Evolutionary conservation across 2,797 vertebrate species (phyloP), one percentile per base, ranked within the genome.

Genomic region (Protonibea diacanthus): DNA sequence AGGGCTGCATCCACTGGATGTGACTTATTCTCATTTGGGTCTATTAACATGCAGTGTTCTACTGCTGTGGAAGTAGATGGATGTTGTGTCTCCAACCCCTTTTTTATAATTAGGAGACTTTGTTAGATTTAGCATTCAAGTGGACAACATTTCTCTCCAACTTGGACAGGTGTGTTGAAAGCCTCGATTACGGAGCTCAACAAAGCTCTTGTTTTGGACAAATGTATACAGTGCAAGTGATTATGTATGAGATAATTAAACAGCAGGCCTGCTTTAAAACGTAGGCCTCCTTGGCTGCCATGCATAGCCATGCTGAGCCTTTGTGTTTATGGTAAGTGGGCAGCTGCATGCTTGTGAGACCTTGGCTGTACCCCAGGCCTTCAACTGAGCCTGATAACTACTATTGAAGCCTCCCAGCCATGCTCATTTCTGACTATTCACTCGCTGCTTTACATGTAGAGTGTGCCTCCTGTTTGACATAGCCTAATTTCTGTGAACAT

Each of bases 241-340:
- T 93, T 94, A 93, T 93, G 90, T 90, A 84, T 91, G 89, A 93
- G 89, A 93, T 93, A 94, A 93, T 94, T 93, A 93, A 94, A 92
- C 92, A 91, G 90, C 93, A 86, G 90, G 90, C 89, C 82, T 80
- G 86, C 89, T 90, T 91, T 88, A 91, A 91, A 92, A 89, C 79
- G 83, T 73, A 91, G 93, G 91, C 88, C 90, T 92, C 91, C 88
- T 93, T 90, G 92, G 93, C 93, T 89, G 85, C 87, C 90, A 87
- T 93, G 91, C 91, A 89, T 92, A 86, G 92, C 91, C 91, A 92
- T 82, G 92, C 93, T 91, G 91, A 88, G 92, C 89, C 83, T 95
- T 95, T 95, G 95, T 96, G 93, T 95, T 94, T 95, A 95, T 95
- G 95, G 91, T 95, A 95, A 95, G 93, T 92, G 93, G 93, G 94